phyloP scores from a whole-genome alignment of 2,797 vertebrate genomes.

The Semaprochilodus insignis region DNA sequence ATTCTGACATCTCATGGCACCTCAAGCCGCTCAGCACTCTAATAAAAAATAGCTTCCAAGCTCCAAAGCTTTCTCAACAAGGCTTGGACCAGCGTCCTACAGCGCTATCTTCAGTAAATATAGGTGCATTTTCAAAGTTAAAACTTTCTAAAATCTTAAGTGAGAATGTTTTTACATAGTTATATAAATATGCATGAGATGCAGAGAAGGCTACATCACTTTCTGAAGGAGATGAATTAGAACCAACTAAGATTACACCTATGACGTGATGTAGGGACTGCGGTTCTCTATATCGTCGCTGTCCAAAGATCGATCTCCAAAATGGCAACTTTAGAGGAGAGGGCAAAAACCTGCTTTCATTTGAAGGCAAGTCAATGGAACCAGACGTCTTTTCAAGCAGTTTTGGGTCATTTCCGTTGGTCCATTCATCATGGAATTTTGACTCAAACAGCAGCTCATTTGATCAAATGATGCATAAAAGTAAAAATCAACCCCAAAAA shows the following conservation, averaged over 20 bases:
- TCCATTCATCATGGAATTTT: too few species aligned
- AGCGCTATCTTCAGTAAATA: neutral
- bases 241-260: neutral
- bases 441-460: too few species aligned
- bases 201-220: slow-evolving; percentile 6
- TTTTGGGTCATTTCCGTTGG: too few species aligned
- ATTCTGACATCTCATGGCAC: neutral
- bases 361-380: too few species aligned
- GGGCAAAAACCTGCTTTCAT: too few species aligned
- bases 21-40: neutral
- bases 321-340: too few species aligned
- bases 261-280: neutral
- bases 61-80: neutral
- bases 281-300: too few species aligned
- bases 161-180: neutral
- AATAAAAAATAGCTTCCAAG: neutral
- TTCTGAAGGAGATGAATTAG: neutral
- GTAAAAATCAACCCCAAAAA: too few species aligned
- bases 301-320: too few species aligned
- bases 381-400: too few species aligned
- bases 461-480: too few species aligned
- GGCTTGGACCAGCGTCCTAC: neutral
- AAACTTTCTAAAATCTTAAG: neutral
- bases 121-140: neutral
- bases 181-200: neutral